Evolutionary conservation across 1,140 invertebrate species (phyloP).

Genomic region (Dendroctonus valens): DNA sequence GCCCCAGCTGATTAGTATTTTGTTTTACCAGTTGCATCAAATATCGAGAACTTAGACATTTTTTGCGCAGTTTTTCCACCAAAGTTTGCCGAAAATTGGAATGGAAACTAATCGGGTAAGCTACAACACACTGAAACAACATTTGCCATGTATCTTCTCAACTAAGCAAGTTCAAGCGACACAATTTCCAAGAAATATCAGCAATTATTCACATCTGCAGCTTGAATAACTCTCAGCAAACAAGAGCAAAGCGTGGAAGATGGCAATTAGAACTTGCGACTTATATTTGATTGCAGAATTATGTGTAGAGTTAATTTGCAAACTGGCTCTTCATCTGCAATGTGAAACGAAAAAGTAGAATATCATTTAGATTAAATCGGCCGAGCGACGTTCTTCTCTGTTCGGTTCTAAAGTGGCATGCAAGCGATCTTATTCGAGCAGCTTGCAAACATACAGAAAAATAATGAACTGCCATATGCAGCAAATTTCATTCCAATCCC

Average conservation of each 20-base stretch:
- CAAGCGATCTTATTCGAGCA: neutral
- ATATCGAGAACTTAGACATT: too few relatives aligned
- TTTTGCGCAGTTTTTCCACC: too few relatives aligned
- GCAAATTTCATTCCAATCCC: neutral
- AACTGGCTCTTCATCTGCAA: neutral
- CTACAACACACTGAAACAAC: neutral
- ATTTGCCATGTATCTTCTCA: neutral
- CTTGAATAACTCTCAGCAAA: neutral
- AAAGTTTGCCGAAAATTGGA: too few relatives aligned
- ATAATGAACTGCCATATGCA: constrained; percentile 1
- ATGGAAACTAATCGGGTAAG: too few relatives aligned
- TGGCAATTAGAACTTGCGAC: neutral
- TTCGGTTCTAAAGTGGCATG: neutral
- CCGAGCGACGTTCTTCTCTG: neutral
- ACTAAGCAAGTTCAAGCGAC: too few relatives aligned
- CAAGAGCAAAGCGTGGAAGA: neutral
- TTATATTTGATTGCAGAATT: neutral
- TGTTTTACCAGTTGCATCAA: too few relatives aligned
- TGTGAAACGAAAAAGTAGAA: neutral
- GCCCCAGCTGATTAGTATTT: too few relatives aligned
- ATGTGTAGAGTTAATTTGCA: neutral
- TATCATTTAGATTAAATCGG: neutral
- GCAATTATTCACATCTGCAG: neutral
- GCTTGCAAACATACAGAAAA: neutral
- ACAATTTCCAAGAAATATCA: neutral